Evolutionary conservation across 2,113 vertebrate species (phyloP), one percentile per base, ranked within the genome.

Genomic region (Tor tambroides): DNA sequence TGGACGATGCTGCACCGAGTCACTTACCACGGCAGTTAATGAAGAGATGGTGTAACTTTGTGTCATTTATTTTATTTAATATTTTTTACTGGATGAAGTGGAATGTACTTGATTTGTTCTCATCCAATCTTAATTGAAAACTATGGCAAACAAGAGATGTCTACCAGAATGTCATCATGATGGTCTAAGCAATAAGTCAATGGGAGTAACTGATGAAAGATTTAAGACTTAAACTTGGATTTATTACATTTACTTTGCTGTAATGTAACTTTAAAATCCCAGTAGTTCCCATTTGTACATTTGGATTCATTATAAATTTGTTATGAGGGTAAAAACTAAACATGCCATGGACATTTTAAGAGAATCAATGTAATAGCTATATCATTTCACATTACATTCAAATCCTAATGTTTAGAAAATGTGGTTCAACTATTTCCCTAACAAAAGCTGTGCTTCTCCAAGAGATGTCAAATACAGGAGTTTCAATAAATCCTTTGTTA

Each of bases 101-200:
- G 76, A 46, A 87, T 23, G 69, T 23, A n/a, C 56, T 59, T 23
- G 21, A 17, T 41, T 79, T 89, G 14, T 54, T 32, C 4, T 21
- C 49, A 21, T 15, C 26, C 3, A 26, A 69, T 32, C 65, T 4
- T 1, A 35, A 5, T 65, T 28, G 26, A 65, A 28, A 65, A 65
- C 26, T 28, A 28, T 28, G 26, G 26, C 12, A 71, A 51, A 23
- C 11, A 51, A 14, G 17, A 19, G 17, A 32, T 69, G 17, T 69
- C 43, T 32, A 49, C 14, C 15, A 51, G 35, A 82, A 38, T 74
- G 28, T 28, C 21, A 28, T 87, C 65, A 83, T 6, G 1, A 41
- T 30, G 30, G 81, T 75, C 65, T 80, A 56, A 80, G 43, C 75
- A 30, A 63, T 82, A 63, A 76, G 80, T 67, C 12, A n/a, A n/a